Evolutionary conservation across 2,888 invertebrate species (phyloP).

Genomic region (Scaptodrosophila latifasciaeformis): DNA sequence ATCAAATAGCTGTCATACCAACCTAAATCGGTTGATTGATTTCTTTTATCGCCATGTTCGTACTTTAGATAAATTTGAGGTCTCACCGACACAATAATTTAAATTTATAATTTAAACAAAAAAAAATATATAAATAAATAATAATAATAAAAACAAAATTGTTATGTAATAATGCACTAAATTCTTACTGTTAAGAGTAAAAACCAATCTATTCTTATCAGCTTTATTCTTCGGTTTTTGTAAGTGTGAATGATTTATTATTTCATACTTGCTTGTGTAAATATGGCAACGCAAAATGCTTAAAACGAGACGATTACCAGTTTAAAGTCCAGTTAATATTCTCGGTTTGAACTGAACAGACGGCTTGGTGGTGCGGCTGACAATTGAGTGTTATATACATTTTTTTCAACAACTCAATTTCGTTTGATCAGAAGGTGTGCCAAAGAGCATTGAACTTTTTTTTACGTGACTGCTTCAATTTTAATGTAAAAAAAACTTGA

Average conservation of each 20-base stretch:
- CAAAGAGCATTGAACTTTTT: too few species aligned
- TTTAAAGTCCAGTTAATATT: slow-evolving; percentile 12
- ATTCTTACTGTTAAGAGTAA: background rate
- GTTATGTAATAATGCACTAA: background rate
- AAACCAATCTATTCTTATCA: too few species aligned
- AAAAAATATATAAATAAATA: background rate
- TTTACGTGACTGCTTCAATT: too few species aligned
- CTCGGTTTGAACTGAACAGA: background rate
- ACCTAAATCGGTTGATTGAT: too few species aligned
- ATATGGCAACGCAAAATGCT: background rate
- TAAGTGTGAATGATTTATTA: background rate
- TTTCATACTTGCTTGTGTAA: background rate
- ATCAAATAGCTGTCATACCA: too few species aligned
- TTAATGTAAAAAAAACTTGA: too few species aligned
- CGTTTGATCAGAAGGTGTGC: background rate
- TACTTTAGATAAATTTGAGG: too few species aligned
- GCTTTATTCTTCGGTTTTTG: background rate
- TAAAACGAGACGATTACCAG: background rate
- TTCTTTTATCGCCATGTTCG: too few species aligned
- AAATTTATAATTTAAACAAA: too few species aligned
- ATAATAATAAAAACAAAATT: background rate
- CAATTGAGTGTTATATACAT: background rate
- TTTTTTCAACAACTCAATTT: background rate
- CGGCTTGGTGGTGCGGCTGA: background rate
- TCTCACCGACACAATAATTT: too few species aligned